Base-by-base conservation (phyloP, 2,888 invertebrate species). In the Microctonus hyperodae region DNA sequence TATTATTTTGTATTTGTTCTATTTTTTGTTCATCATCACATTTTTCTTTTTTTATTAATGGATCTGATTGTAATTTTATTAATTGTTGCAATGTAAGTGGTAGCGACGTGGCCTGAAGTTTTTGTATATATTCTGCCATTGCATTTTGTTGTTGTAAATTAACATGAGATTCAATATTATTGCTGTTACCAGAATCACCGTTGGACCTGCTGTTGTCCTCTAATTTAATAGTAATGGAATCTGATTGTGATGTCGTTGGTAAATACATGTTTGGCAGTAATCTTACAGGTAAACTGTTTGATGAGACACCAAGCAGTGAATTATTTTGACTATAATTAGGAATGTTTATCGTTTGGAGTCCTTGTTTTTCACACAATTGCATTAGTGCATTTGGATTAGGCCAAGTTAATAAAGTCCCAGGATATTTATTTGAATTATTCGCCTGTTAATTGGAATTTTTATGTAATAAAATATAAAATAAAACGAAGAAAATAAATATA, bases 101-200 rank as follows among this genome's bases (percentile, higher is more conserved):
- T 58, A 83, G 64, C 20, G 81, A 77, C 5, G 81, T 78, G 0
- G 83, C 80, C 69, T 84, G 83, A 23, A 84, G 69, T 65, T 84
- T 83, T 68, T 84, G 83, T 1, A 85, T 70, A 67, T 84, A 84
- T 59, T 85, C 84, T 7, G 83, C 79, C 81, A 84, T 78, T 23
- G 79, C 75, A 69, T 79, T 81, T 68, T 82, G 84, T 37, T 81
- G 81, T 23, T 82, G 81, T 13, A 81, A 73, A 48, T 81, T 77
- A 63, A 67, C 68, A 59, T 81, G 81, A 40, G 78, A 74, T 51
- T 80, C 76, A 7, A 51, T 28, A 28, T 25, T 53, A n/a, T 37
- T n/a, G n/a, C n/a, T 51, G 33, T 53, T 58, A 4, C 31, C 20
- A 40, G 58, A 53, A 11, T 59, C 50, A 5, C 33, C 40, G 33